Percentiles rank a stretch among this genome's conserved stretches.
Conservation (phyloP, 2,797 vertebrate species). For the Pogoniulus pusillus region DNA sequence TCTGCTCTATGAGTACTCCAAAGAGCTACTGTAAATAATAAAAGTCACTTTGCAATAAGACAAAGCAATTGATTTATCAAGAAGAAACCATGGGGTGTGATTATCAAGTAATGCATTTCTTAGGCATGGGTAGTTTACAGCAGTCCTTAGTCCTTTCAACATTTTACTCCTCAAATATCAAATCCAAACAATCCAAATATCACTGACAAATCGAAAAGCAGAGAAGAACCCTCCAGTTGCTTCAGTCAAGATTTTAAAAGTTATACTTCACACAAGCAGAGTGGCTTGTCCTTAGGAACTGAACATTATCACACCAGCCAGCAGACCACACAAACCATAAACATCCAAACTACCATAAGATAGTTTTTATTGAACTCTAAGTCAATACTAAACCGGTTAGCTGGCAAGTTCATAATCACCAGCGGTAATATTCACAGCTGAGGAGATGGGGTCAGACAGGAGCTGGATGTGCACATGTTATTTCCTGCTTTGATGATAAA, state of each 20-base stretch:
- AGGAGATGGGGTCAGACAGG: background rate
- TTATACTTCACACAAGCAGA: background rate
- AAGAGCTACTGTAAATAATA: background rate
- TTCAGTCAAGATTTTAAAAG: background rate
- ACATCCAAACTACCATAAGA: background rate
- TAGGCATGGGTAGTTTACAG: background rate
- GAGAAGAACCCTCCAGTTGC: background rate
- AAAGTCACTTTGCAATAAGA: background rate
- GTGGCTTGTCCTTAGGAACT: background rate
- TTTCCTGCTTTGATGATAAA: background rate
- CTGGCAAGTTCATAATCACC: constrained; percentile 56
- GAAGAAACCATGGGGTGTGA: background rate
- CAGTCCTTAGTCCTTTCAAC: constrained; percentile 5
- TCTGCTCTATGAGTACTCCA: background rate
- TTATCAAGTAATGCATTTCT: background rate
- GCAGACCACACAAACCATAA: constrained; percentile 17
- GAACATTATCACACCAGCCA: background rate
- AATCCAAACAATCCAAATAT: background rate
- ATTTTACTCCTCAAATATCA: background rate
- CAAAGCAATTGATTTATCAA: constrained; percentile 14
- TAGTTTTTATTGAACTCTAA: constrained; percentile 29
- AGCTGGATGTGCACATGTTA: background rate
- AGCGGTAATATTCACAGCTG: constrained; percentile 45
- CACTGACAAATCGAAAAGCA: background rate
- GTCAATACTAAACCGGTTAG: constrained; percentile 62